Evolutionary conservation across 2,113 vertebrate genomes (phyloP).

Genomic region (Grantiella picta): DNA sequence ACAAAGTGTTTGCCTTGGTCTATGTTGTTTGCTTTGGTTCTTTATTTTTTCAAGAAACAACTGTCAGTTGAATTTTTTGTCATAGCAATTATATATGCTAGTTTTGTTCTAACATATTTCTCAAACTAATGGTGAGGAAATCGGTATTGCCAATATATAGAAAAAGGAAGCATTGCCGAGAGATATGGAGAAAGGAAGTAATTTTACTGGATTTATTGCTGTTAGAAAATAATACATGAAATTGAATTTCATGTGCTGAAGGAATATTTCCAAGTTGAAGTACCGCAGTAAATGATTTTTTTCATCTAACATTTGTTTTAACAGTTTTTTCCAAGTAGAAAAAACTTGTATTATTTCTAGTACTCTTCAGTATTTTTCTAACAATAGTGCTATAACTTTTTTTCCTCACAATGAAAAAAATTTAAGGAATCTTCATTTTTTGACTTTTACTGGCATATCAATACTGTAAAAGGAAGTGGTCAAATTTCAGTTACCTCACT

Average conservation of each 20-base stretch:
- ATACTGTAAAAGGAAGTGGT: neutral
- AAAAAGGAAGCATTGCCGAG: neutral
- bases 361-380: neutral
- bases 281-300: neutral
- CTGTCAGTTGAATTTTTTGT: neutral
- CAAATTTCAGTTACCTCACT: neutral
- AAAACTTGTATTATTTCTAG: neutral
- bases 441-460: neutral
- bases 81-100: neutral
- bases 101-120: neutral
- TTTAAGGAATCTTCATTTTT: neutral
- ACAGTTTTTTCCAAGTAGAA: neutral
- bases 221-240: neutral
- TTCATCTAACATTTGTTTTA: neutral
- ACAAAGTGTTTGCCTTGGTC: neutral
- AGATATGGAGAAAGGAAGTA: neutral
- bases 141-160: neutral
- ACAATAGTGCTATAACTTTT: neutral
- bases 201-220: neutral
- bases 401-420: neutral
- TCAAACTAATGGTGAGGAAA: neutral
- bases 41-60: neutral
- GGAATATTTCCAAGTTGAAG: neutral
- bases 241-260: neutral
- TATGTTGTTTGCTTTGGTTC: neutral